Base-by-base conservation (phyloP, 2,888 invertebrate genomes). In the Heteromurus nitidus region DNA sequence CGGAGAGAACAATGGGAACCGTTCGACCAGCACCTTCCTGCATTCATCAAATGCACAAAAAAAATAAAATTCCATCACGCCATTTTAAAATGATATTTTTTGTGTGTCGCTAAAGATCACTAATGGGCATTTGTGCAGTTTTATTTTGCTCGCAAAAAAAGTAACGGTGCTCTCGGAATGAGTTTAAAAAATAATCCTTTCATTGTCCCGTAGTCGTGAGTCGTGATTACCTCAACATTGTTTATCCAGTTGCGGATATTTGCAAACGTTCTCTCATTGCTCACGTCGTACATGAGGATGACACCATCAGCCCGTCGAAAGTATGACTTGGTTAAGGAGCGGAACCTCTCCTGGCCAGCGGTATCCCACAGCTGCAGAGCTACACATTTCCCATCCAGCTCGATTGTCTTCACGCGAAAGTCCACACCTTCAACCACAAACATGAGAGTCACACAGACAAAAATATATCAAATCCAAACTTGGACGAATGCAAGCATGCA, bases 221-320 rank as follows among this genome's bases (percentile, higher is more conserved):
- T 7, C 9, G 13, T 22, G 42, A 36, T 88, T 88, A 91, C 92
- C 88, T 91, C 91, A 50, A 92, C 91, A 30, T 91, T 90, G 70
- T 91, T 90, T 73, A 92, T 89, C 92, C 92, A 92, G 65, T 92
- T 91, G 16, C 92, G 89, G 28, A 92, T 91, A 84, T 91, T 91
- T 28, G 92, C 87, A 88, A 92, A 92, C 1, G 92, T 91, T 58
- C 90, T 88, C 86, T 92, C 92, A 85, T 90, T 91, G 18, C 92
- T 91, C 81, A 91, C 91, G 87, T 92, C 92, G 86, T 92, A 92
- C 74, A 92, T 88, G 42, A 92, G 88, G 82, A 92, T 89, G 2
- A 92, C 92, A 2, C 92, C 92, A 88, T 92, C 92, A 1, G 92
- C 92, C 70, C 92, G 89, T 2, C 92, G 90, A 88, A 92, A 92